Base-by-base conservation (phyloP, 2,113 vertebrate genomes). In the Bubo scandiacus region DNA sequence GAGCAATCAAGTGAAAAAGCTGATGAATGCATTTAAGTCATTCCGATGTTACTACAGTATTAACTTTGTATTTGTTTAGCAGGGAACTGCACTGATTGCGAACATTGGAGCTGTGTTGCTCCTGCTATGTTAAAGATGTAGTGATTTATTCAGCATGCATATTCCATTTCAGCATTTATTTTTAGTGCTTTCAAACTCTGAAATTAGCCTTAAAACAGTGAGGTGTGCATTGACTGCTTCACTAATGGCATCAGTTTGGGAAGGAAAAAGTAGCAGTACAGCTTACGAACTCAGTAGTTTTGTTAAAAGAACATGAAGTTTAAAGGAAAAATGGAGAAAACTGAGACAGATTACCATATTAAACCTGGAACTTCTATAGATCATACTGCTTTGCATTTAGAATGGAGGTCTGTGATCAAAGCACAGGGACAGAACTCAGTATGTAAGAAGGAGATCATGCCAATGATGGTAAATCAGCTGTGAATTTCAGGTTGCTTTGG, bases 171-270 rank as follows among this genome's bases (percentile, higher is more conserved):
- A 75, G 51, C 40, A 15, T 87, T 59, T 91, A 49, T 94, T 96
- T 94, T 94, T 94, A 92, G 96, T 81, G 72, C 59, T 90, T 91
- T 92, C 32, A 8, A 72, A 95, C 49, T 94, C 92, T 58, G 51
- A 93, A 96, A 86, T 96, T 90, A 96, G 68, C 74, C 78, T 88
- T 73, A 47, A 84, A 92, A 86, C 34, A 72, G 54, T 25, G 58
- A 96, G 65, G 58, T 88, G 81, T 95, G 45, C 62, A 40, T 80
- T 81, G 82, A 65, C 86, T 96, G 86, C 92, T 68, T 94, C 73
- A 62, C 62, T 82, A 92, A 72, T 36, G 72, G 58, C 80, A 81
- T 58, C 49, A 25, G n/a, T 58, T 86, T 62, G 57, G 55, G 72
- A 90, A 58, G 63, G 15, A 45, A 70, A 85, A 90, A 90, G 77